These are phyloP conservation scores for Lates japonicus DNA, from an alignment of 2,797 vertebrate genomes.

Conservation along the genomic window DNA sequence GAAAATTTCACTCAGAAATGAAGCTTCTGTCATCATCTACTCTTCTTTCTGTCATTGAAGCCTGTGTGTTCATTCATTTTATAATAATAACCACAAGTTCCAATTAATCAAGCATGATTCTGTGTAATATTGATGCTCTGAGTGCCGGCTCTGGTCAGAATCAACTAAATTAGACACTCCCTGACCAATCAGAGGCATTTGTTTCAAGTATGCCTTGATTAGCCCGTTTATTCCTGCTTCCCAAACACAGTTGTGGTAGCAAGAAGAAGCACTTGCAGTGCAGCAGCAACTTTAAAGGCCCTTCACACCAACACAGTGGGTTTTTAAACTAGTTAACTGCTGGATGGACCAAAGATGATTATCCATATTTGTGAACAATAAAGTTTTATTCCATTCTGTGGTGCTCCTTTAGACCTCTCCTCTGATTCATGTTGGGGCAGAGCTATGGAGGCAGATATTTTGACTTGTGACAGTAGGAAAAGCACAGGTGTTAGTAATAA, in stretches of 20 bases:
- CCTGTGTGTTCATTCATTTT: not conserved
- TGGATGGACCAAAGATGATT: not conserved
- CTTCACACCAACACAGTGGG: not conserved
- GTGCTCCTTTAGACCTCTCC: not conserved
- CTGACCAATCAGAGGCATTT: conserved; percentile 41
- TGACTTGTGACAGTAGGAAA: too few species aligned
- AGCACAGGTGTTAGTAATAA: too few species aligned
- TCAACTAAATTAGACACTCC: conserved; percentile 19
- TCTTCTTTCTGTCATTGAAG: not conserved
- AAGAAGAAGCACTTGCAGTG: not conserved
- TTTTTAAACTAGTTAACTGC: conserved; percentile 1
- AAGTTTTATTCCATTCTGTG: not conserved
- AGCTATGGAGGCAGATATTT: not conserved
- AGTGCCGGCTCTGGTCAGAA: conserved; percentile 8
- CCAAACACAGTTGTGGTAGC: not conserved
- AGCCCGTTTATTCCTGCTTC: conserved; percentile 4
- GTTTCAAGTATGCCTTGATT: conserved; percentile 27
- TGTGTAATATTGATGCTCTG: conserved; percentile 11
- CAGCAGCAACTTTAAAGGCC: not conserved
- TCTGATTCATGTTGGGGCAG: not conserved
- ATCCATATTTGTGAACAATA: conserved; percentile 15
- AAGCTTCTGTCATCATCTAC: not conserved
- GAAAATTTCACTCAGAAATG: not conserved
- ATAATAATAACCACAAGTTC: conserved; percentile 2
- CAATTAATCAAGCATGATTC: conserved; percentile 31